A percentile compares a stretch with the other conserved stretches of the same genome.
phyloP scores from a whole-genome alignment of 2,113 vertebrate species.

The Neodontobutis hainanensis region DNA sequence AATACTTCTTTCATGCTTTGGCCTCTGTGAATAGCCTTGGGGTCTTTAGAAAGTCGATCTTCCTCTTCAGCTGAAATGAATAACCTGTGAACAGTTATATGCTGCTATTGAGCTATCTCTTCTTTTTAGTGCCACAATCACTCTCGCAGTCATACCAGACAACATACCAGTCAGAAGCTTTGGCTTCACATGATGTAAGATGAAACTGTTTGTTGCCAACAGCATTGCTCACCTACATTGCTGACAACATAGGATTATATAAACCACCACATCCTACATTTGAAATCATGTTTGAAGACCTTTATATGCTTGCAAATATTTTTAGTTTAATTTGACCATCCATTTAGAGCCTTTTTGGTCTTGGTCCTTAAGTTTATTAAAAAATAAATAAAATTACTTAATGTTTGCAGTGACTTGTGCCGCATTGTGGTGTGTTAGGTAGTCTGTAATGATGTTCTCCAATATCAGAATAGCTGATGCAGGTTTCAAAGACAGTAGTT shows the following conservation, averaged over 20 bases:
- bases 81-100: slow-evolving; percentile 61
- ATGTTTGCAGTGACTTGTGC: too few species aligned
- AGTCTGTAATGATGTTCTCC: too few species aligned
- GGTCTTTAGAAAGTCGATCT: slow-evolving; percentile 19
- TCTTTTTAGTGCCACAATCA: slow-evolving; percentile 33
- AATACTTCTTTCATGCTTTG: slow-evolving; percentile 25
- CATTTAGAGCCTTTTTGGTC: too few species aligned
- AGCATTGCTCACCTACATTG: slow-evolving; percentile 16
- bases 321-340: too few species aligned
- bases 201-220: slow-evolving; percentile 11
- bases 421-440: background rate
- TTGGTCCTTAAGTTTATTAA: too few species aligned
- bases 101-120: slow-evolving; percentile 23
- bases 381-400: too few species aligned
- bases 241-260: background rate
- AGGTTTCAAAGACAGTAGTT: too few species aligned
- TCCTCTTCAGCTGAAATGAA: slow-evolving; percentile 50
- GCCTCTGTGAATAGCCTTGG: slow-evolving; percentile 14
- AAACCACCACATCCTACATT: too few species aligned
- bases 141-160: slow-evolving; percentile 38
- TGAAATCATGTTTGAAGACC: too few species aligned
- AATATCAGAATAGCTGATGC: too few species aligned
- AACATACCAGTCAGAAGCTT: slow-evolving; percentile 33
- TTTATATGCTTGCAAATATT: too few species aligned
- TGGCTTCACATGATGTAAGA: slow-evolving; percentile 1